Conservation (phyloP, 2,113 vertebrate genomes). For the Platysteira castanea region DNA sequence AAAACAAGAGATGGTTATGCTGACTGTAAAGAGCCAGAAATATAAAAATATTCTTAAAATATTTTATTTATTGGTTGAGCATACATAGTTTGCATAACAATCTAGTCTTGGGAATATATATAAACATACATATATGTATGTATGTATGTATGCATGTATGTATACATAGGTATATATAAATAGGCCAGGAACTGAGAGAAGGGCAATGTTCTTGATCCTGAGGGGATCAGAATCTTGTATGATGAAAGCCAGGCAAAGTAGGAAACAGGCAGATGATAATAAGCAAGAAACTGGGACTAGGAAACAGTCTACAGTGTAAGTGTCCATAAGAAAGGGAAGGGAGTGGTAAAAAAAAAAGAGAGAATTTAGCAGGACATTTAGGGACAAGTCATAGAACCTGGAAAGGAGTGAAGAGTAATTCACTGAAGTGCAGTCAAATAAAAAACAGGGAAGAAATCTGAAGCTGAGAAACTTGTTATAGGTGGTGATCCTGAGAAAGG, state of each 20-base stretch:
- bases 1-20: neutral
- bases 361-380: neutral
- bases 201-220: neutral
- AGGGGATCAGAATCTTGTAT: neutral
- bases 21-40: neutral
- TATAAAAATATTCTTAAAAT: neutral
- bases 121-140: neutral
- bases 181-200: neutral
- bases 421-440: neutral
- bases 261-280: neutral
- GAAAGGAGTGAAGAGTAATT: neutral
- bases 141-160: neutral
- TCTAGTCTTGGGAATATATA: neutral
- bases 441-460: neutral
- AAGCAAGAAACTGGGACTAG: neutral
- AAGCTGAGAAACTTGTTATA: slow-evolving; percentile 32
- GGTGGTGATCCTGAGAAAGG: slow-evolving; percentile 37
- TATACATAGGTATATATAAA: neutral
- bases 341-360: neutral
- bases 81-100: neutral
- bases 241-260: neutral
- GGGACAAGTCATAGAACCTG: neutral
- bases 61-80: neutral
- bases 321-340: neutral
- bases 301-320: neutral